Evolutionary conservation across 2,113 vertebrate species (phyloP).

Genomic region (Cairina moschata): DNA sequence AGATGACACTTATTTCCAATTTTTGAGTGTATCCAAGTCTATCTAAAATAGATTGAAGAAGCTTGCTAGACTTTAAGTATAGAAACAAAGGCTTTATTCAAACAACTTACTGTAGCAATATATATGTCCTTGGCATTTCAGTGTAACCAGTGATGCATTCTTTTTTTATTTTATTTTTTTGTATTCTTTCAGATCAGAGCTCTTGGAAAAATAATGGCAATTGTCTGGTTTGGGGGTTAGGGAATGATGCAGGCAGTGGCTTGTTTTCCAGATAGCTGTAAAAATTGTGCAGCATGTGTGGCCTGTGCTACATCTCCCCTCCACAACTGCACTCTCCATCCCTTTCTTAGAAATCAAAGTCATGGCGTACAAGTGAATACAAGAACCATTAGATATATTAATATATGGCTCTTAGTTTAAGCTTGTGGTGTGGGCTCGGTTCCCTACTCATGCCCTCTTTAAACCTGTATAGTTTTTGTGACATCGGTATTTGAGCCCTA

Average conservation of each 20-base stretch:
- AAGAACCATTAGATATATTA: neutral
- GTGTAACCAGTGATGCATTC: neutral
- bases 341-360: neutral
- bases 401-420: neutral
- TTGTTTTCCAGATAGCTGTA: neutral
- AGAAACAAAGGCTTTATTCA: neutral
- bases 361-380: neutral
- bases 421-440: neutral
- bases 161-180: too few species aligned
- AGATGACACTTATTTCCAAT: neutral
- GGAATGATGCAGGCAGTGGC: neutral
- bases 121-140: neutral
- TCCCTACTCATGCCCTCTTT: neutral
- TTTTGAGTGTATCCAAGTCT: neutral
- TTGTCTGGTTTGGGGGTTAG: neutral
- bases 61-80: neutral
- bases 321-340: neutral
- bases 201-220: neutral
- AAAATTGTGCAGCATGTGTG: neutral
- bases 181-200: accelerated
- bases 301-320: neutral
- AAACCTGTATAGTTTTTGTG: neutral
- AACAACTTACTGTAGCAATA: neutral
- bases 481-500: neutral
- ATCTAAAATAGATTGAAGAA: neutral